Conservation (phyloP, 2,888 invertebrate genomes). For the Thereva unica region DNA sequence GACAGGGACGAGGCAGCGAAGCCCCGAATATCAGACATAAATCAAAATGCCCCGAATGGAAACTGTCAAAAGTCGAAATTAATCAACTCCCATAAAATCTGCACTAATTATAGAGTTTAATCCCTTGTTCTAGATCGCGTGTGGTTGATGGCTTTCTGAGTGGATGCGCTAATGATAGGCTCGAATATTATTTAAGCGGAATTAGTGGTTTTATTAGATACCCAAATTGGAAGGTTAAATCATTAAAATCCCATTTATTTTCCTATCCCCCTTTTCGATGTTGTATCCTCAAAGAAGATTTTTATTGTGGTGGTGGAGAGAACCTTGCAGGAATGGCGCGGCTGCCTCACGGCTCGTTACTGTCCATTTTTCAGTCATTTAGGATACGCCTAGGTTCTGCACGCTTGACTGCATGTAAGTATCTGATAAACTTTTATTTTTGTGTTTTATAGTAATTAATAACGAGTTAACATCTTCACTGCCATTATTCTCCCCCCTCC, state of each 20-base stretch:
- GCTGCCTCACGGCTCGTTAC: constrained; percentile 9
- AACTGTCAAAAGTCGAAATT: constrained; percentile 41
- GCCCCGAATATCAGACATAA: constrained; percentile 6
- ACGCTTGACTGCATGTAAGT: constrained; percentile 1
- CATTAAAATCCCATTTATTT: constrained; percentile 43
- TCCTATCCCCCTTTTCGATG: constrained; percentile 33
- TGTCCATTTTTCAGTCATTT: constrained; percentile 21
- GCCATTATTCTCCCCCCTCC: no score
- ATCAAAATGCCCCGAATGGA: constrained; percentile 15
- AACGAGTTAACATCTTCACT: no score
- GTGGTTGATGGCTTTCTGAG: constrained; percentile 39
- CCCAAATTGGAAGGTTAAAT: constrained; percentile 41
- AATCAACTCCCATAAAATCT: constrained; percentile 42
- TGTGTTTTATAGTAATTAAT: no score
- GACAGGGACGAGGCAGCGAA: background rate
- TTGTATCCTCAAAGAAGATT: constrained; percentile 11
- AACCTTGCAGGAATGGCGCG: background rate
- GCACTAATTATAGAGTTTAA: constrained; percentile 40
- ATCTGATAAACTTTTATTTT: no score
- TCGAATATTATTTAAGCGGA: constrained; percentile 41
- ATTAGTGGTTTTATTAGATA: constrained; percentile 43
- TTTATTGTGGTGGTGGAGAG: constrained; percentile 11
- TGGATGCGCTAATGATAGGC: constrained; percentile 39
- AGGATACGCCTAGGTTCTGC: constrained; percentile 32
- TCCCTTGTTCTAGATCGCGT: constrained; percentile 36